Evolutionary conservation across 2,797 vertebrate species (phyloP), one percentile per base, ranked within the genome.

Genomic region (Discoglossus pictus): DNA sequence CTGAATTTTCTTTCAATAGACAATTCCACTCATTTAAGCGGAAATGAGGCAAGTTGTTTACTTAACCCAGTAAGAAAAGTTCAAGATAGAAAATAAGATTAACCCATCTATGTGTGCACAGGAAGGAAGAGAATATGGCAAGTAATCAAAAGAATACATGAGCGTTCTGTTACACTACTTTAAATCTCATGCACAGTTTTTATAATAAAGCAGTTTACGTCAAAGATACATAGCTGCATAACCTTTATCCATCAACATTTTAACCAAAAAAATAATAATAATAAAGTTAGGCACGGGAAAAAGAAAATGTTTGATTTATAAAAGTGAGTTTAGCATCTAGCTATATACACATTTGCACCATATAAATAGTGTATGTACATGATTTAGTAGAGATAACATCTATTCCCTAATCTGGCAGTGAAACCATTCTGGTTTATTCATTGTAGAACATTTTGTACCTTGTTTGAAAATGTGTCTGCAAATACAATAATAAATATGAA

Each of bases 331-430:
- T 63, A 70, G 68, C 60, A 58, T 56, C 36, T 27, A 27, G 42
- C 51, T 17, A 48, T 31, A 55, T 18, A 46, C 44, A 51, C 38
- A 70, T 56, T 70, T 68, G 24, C 50, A 54, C 51, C 34, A 18
- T 70, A 56, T 63, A 62, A 62, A 55, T 31, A 62, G 34, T 48
- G 25, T 60, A 68, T 52, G 40, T 20, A 7, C 13, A 31, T 70
- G 68, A 70, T 70, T 70, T 70, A 63, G 31, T 55, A 71, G 54
- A 51, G 36, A 65, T 51, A 71, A 52, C 44, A 50, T 64, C 40
- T 36, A 51, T 54, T 69, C 61, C 34, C 47, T 43, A 63, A 56
- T 59, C 36, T 51, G 44, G 59, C 61, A 64, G 34, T 44, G 15
- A 59, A 64, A 64, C 27, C 44, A 64, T 65, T 65, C 25, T 6